Conservation (phyloP, 2,113 vertebrate species). For the Ptilonorhynchus violaceus region DNA sequence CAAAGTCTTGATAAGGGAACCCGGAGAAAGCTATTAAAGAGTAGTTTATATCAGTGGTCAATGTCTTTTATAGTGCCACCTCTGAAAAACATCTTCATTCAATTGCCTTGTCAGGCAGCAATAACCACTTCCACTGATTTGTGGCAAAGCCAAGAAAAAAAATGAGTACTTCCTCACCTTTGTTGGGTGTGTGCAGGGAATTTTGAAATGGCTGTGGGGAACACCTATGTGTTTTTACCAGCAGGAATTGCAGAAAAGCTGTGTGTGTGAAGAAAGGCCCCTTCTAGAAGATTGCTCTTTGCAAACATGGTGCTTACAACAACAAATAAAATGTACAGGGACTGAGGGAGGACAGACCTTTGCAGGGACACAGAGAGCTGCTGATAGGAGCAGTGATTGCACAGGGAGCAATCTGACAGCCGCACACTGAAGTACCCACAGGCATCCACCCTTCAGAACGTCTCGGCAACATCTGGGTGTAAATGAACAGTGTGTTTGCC, state of each 20-base stretch:
- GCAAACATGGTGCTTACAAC: background rate
- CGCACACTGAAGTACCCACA: accelerated
- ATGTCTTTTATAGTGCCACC: background rate
- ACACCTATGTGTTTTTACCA: background rate
- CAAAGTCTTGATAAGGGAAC: background rate
- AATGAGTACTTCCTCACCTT: background rate
- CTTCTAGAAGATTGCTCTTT: background rate
- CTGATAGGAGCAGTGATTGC: background rate
- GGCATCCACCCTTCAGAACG: background rate
- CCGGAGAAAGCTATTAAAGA: background rate
- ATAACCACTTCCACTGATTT: background rate
- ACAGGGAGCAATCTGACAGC: background rate
- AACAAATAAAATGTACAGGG: background rate
- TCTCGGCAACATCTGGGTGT: accelerated
- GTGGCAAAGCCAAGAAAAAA: background rate
- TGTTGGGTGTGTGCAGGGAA: background rate
- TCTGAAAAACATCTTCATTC: slow-evolving; percentile 5
- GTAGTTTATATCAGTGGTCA: background rate
- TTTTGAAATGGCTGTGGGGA: background rate
- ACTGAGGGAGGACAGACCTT: background rate
- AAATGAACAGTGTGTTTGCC: background rate
- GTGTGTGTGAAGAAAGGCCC: background rate
- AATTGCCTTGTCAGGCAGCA: background rate
- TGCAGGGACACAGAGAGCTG: background rate
- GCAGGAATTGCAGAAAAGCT: background rate